These are phyloP conservation scores for Sminthurides aquaticus DNA, from an alignment of 2,888 invertebrate genomes.

Conservation along the genomic window DNA sequence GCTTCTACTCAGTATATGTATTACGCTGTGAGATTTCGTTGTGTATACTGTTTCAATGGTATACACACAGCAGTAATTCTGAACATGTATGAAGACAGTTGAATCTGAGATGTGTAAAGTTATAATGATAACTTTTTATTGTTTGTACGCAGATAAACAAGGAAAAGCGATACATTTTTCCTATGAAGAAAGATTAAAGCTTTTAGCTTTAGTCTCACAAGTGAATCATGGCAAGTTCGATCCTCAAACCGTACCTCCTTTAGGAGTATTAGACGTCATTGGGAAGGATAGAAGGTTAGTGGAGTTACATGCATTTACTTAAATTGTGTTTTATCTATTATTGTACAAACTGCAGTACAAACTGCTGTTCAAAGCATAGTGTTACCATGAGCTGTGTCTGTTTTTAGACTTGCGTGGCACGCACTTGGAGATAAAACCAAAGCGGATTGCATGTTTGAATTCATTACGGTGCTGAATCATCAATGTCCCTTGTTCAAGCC, in stretches of 20 bases:
- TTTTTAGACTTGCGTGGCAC: slow-evolving; percentile 79
- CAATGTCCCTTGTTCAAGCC: slow-evolving; percentile 85
- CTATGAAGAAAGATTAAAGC: slow-evolving; percentile 82
- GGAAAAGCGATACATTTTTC: slow-evolving; percentile 93
- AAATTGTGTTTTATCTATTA: background rate
- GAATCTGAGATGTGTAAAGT: too few relatives aligned
- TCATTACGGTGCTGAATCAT: slow-evolving; percentile 76
- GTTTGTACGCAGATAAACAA: slow-evolving; percentile 72
- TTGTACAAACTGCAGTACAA: background rate
- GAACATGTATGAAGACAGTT: too few relatives aligned
- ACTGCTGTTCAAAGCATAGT: too few relatives aligned
- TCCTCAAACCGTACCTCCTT: slow-evolving; percentile 62
- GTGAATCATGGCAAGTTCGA: slow-evolving; percentile 75
- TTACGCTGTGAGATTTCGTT: too few relatives aligned
- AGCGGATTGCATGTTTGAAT: slow-evolving; percentile 84
- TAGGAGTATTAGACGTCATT: slow-evolving; percentile 91
- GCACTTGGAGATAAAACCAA: slow-evolving; percentile 74
- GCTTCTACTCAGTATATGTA: too few relatives aligned
- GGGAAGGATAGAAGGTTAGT: slow-evolving; percentile 74
- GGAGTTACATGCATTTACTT: background rate
- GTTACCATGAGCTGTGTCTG: too few relatives aligned
- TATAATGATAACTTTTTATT: background rate
- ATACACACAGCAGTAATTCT: too few relatives aligned
- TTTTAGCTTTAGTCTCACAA: slow-evolving; percentile 89
- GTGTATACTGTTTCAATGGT: too few relatives aligned